Base-by-base conservation (phyloP, 1,140 invertebrate species). In the Lasioglossum albipes region DNA sequence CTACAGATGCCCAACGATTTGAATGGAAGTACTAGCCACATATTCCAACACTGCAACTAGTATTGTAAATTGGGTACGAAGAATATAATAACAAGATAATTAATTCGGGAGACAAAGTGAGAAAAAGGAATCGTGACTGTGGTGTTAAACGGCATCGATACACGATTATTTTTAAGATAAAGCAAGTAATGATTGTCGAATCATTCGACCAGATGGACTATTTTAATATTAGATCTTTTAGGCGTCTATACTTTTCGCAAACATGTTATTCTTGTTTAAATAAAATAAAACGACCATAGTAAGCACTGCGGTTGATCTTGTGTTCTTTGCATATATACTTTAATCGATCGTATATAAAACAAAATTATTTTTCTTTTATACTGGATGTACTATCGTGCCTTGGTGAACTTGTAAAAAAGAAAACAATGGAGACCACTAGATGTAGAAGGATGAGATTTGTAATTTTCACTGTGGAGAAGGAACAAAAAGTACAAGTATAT, bases 201-300 rank as follows among this genome's bases (percentile, higher is more conserved):
- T 76, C 49, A 82, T 72, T 67, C 61, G 71, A 84, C 67, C 78
- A 81, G 79, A 88, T 86, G 64, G 54, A 84, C 79, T 88, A 88
- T 88, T 88, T 88, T 88, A 88, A 76, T 88, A 88, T 82, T 88
- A 88, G 79, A 81, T 76, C 31, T 74, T 84, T 80, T 87, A 87
- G 65, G 54, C 72, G 22, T 66, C 31, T 75, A 74, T 66, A 65
- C 57, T 80, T 88, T 86, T 76, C 64, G 73, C 71, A 84, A 36
- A 54, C 64, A 87, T 84, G 76, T 85, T 76, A 86, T 79, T 86
- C 86, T 64, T 88, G 76, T 79, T 88, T 86, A 73, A 84, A 59
- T 86, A 81, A 75, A 87, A 85, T 88, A 88, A 88, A 49, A 79
- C 69, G 71, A 83, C 45, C 57, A 87, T 85, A 75, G 65, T 87